Evolutionary conservation across 23 tunicate genomes (phyloP).

Genomic region (Trididemnum miniatum): DNA sequence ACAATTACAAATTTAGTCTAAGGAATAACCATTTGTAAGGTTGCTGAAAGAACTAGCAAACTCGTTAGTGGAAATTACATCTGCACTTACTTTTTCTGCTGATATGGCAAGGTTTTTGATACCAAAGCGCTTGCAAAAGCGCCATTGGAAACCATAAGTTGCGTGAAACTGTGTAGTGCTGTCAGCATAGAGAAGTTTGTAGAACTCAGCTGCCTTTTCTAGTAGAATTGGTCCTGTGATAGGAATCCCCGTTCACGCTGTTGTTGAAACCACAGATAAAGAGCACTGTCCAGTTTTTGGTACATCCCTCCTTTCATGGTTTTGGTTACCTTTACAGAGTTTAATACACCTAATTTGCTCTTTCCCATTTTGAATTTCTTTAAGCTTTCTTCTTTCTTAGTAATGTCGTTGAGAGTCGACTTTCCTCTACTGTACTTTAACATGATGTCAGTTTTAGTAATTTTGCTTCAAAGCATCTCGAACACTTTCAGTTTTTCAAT

Average conservation of each 20-base stretch:
- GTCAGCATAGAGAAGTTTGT: conserved; percentile 18
- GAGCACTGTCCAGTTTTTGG: no score
- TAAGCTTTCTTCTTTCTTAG: no score
- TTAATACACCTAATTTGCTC: no score
- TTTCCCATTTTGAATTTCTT: no score
- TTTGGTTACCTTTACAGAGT: background rate
- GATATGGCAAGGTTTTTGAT: conserved; percentile 7
- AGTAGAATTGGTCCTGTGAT: conserved; percentile 13
- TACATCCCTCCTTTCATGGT: no score
- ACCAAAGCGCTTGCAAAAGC: conserved; percentile 11
- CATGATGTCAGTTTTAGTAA: no score
- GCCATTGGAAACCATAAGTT: no score
- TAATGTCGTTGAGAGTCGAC: no score
- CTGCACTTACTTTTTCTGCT: conserved; percentile 22
- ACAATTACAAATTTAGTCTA: conserved; percentile 23
- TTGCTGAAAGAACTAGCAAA: background rate
- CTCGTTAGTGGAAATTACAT: conserved; percentile 3
- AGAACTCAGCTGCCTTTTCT: conserved; percentile 27
- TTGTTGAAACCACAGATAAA: no score
- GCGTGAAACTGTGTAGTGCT: conserved; percentile 10
- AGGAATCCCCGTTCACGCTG: conserved; percentile 13
- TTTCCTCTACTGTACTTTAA: no score
- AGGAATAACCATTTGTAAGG: conserved; percentile 25
- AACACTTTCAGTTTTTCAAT: no score
- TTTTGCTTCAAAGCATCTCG: no score